Percentiles rank a stretch among this genome's conserved stretches.
phyloP scores from a whole-genome alignment of 2,888 invertebrate genomes.

The Heliconius cydno region DNA sequence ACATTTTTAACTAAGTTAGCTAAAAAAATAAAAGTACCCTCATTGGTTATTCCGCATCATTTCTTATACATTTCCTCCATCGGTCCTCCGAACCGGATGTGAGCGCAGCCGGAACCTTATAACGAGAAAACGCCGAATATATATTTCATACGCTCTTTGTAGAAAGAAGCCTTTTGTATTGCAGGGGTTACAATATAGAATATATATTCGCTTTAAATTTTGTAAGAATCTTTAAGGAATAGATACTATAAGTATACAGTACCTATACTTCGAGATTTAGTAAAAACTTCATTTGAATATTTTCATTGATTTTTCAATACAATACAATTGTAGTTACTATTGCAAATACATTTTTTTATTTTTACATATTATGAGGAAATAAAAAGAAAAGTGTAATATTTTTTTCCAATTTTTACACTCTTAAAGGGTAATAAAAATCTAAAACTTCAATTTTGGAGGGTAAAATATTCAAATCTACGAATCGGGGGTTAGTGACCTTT shows the following conservation, averaged over 20 bases:
- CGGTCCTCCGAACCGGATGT: conserved; percentile 72
- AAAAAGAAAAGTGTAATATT: neutral
- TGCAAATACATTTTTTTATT: neutral
- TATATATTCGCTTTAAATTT: conserved; percentile 16
- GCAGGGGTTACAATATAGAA: conserved; percentile 19
- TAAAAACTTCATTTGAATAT: neutral
- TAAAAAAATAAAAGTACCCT: conserved; percentile 47
- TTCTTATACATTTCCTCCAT: conserved; percentile 70
- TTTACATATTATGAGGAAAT: neutral
- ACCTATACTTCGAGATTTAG: no score
- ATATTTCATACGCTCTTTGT: conserved; percentile 38
- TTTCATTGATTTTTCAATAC: neutral
- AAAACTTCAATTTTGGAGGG: conserved; percentile 69
- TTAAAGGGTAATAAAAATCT: conserved; percentile 59
- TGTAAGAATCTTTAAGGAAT: conserved; percentile 12
- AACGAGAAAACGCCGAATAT: conserved; percentile 65
- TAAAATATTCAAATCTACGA: conserved; percentile 76
- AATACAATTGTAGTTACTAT: neutral
- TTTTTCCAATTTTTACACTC: neutral
- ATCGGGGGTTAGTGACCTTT: conserved; percentile 76
- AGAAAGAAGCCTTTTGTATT: conserved; percentile 31
- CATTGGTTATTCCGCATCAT: conserved; percentile 57
- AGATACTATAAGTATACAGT: neutral
- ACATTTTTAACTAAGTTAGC: conserved; percentile 35
- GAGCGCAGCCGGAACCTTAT: conserved; percentile 66